Evolutionary conservation across 2,888 invertebrate genomes (phyloP).

Genomic region (Hirudinaria manillensis): DNA sequence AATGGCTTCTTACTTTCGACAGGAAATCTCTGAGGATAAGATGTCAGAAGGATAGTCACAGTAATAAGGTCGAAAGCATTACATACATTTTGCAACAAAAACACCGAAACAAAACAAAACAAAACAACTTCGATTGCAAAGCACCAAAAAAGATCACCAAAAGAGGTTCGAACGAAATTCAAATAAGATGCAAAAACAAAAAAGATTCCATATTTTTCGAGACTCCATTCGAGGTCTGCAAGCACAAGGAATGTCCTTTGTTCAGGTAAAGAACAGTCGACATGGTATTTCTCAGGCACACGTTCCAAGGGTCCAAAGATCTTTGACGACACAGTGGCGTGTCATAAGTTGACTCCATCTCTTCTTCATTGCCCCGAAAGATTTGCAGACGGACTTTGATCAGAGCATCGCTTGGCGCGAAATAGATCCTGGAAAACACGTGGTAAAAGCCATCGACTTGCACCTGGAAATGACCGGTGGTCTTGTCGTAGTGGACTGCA

Average conservation of each 20-base stretch:
- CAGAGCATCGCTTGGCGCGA: background rate
- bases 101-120: background rate
- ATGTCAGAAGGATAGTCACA: too few species aligned
- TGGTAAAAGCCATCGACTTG: slow-evolving; percentile 2
- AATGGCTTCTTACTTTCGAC: too few species aligned
- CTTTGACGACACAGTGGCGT: background rate
- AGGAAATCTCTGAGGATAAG: too few species aligned
- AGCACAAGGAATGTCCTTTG: background rate
- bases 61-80: too few species aligned
- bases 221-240: background rate
- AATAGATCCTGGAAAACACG: background rate
- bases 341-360: background rate
- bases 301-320: background rate
- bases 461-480: background rate
- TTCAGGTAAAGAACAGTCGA: background rate
- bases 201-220: background rate
- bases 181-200: background rate
- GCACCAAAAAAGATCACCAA: background rate
- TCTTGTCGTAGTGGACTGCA: background rate
- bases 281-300: background rate
- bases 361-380: background rate
- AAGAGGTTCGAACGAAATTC: background rate
- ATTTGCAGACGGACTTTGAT: background rate
- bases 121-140: background rate
- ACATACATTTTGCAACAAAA: background rate